Evolutionary conservation across 1,140 invertebrate genomes (phyloP), one percentile per base, ranked within the genome.

Genomic region (Drosophila ogumai): DNA sequence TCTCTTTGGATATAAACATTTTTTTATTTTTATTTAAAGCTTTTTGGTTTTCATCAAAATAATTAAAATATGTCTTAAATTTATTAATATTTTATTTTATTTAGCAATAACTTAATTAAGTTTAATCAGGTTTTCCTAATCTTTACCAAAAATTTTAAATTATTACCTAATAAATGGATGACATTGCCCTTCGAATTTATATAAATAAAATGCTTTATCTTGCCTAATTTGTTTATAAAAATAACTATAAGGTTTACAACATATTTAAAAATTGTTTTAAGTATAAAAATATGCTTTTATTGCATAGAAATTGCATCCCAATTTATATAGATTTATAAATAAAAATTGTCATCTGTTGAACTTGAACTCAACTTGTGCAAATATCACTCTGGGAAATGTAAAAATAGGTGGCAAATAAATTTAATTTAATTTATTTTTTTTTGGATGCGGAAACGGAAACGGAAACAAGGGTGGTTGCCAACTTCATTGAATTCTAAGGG

Each of bases 401-500:
- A 15, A 64, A 22, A 59, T 64, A 58, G 57, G 32, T 41, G 13
- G 4, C 3, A 3, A 22, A 36, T 22, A 5, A 15, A 40, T 40
- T 8, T 8, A 4, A 25, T 58, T 6, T 22, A 12, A 1, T 22
- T 44, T 19, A 1, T 22, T 25, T 25, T 19, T 64, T 2, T 17
- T 15, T 7, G 1, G 10, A 60, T 13, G 2, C 19, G 5, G 3
- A 40, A 52, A 22, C 17, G 25, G 3, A 40, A 52, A 22, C 17
- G 25, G 28, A 25, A 17, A 6, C 54, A 7, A 6, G 0, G 13
- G 8, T 22, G 25, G 6, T 15, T 38, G 34, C 50, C 13, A 32
- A 13, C 10, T 41, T 25, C 7, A 43, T 17, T 59, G 36, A 64
- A 60, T 43, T 41, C 38, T 6, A 60, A 10, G 25, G 44, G 40